Percentiles rank a stretch among this genome's conserved stretches.
Conservation (phyloP, 2,113 vertebrate genomes). For the Mirza zaza region DNA sequence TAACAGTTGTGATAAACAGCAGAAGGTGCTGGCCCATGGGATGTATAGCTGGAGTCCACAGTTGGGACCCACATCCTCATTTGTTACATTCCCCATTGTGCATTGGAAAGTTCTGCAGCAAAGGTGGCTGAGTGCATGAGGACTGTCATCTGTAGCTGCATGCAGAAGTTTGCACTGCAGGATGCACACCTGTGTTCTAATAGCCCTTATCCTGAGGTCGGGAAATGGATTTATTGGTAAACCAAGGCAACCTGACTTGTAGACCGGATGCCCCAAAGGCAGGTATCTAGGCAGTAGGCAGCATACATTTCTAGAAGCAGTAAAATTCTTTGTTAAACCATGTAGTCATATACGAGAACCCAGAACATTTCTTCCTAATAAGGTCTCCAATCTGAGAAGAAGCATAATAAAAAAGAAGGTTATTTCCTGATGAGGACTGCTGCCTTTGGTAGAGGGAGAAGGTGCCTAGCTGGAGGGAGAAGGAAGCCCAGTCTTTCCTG, state of each 20-base stretch:
- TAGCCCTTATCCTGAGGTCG: not conserved
- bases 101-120: not conserved
- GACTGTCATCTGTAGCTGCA: not conserved
- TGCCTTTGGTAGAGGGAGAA: not conserved
- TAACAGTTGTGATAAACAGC: not conserved
- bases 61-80: not conserved
- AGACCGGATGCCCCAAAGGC: not conserved
- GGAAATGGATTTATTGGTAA: not conserved
- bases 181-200: not conserved
- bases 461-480: not conserved
- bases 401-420: not conserved
- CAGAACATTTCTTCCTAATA: not conserved
- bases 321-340: not conserved
- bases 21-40: not conserved
- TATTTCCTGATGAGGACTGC: not conserved
- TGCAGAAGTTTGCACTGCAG: not conserved
- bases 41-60: not conserved
- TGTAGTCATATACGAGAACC: not conserved
- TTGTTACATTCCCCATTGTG: not conserved
- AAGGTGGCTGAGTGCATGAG: not conserved
- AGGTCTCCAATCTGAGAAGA: not conserved
- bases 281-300: not conserved
- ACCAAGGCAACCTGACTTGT: not conserved
- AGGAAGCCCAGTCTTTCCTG: not conserved
- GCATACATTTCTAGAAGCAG: not conserved